Base-by-base conservation (phyloP, 2,797 vertebrate genomes). In the Pseudochirops corinnae region DNA sequence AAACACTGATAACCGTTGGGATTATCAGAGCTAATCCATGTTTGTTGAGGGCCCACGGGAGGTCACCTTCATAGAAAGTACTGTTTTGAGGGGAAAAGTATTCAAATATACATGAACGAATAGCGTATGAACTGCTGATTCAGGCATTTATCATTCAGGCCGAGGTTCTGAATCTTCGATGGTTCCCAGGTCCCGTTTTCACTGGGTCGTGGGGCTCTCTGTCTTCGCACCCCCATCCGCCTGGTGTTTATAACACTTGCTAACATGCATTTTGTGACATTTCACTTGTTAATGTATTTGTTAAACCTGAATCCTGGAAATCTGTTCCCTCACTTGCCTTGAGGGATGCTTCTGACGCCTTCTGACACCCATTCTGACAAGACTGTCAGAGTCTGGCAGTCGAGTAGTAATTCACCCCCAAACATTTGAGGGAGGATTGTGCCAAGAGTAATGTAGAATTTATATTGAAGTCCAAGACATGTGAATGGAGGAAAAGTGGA, bases 1-100 rank as follows among this genome's bases (percentile, higher is more conserved):
- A 98, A 96, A 97, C 96, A 96, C 95, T 96, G 96, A 91, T 95
- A 97, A 97, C 93, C 92, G 58, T 92, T 96, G 96, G 94, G 96
- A 96, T 95, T 92, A 95, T 93, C 92, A 96, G 57, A 29, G 55
- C 96, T 95, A 94, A 95, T 94, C 96, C 96, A 90, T 58, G 95
- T 95, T 98, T 97, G 95, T 62, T 94, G 39, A 96, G 56, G 97
- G 94, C 91, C 90, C 95, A 5, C 96, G 93, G 96, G 92, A 96
- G 96, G 94, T 95, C 95, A 92, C 53, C 56, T 97, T 90, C 95
- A 82, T 96, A 96, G 92, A 95, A 93, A 95, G 95, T 91, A 95
- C 93, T 95, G 33, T 62, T 62, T 94, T n/a, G 90, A 95, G 56
- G 58, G 28, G 10, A 10, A 60, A 95, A 94, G 93, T 62, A 62